Evolutionary conservation across 2,888 invertebrate species (phyloP).

Genomic region (Euzetes globulus): DNA sequence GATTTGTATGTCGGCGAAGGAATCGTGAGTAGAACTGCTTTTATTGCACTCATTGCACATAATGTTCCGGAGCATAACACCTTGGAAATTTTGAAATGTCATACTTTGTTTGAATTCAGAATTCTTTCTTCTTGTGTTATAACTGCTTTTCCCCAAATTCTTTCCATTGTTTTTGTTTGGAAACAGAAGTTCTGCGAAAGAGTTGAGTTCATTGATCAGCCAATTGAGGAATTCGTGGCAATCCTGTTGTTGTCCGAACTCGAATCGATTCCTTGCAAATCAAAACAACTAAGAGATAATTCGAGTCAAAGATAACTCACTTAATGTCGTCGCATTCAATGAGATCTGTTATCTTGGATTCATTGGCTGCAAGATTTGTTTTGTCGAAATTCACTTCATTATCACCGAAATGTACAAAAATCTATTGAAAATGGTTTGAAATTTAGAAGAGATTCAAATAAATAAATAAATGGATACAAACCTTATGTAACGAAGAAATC

Average conservation of each 20-base stretch:
- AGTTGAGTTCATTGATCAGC: constrained; percentile 8
- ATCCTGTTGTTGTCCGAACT: constrained; percentile 1
- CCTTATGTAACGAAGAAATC: background rate
- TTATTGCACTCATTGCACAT: background rate
- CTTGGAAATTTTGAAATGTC: background rate
- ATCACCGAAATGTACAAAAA: background rate
- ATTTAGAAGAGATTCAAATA: background rate
- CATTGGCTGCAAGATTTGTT: background rate
- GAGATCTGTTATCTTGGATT: background rate
- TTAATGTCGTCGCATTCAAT: background rate
- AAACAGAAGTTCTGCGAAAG: background rate
- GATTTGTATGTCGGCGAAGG: constrained; percentile 2
- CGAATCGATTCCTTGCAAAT: background rate
- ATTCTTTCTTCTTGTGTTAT: too few relatives aligned
- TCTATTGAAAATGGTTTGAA: background rate
- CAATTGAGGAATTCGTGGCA: constrained; percentile 19
- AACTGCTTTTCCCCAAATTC: too few relatives aligned
- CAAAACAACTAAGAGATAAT: background rate
- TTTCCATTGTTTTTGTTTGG: too few relatives aligned
- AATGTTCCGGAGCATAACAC: background rate
- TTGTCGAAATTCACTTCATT: background rate
- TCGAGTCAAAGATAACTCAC: background rate
- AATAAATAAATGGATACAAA: background rate
- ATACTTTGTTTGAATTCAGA: too few relatives aligned
- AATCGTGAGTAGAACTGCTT: background rate